phyloP scores from a whole-genome alignment of 2,797 vertebrate species.

The Loriculus beryllinus region DNA sequence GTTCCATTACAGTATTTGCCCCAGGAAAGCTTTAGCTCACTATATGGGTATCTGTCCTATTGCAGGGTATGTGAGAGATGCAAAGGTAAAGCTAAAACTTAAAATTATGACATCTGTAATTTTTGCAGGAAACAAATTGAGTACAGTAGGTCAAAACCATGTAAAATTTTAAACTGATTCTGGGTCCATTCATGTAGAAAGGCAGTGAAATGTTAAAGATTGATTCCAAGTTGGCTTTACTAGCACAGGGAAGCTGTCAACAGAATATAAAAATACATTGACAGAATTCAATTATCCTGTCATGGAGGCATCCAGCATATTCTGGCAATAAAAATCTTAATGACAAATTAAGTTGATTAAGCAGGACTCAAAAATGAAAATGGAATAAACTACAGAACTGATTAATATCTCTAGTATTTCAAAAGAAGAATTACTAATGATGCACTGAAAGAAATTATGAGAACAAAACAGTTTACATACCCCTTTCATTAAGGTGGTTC shows the following conservation, averaged over 20 bases:
- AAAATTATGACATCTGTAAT: not conserved
- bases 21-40: not conserved
- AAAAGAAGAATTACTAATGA: not conserved
- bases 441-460: not conserved
- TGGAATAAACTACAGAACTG: not conserved
- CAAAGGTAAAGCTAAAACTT: not conserved
- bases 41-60: not conserved
- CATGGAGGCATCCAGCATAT: not conserved
- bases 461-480: not conserved
- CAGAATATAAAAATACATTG: not conserved
- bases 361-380: not conserved
- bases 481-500: not conserved
- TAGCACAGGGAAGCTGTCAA: not conserved
- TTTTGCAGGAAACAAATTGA: not conserved
- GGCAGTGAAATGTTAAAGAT: not conserved
- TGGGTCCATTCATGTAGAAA: not conserved
- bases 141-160: not conserved
- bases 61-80: not conserved
- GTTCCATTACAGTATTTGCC: not conserved
- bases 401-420: not conserved
- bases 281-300: conserved; percentile 6
- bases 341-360: conserved; percentile 14
- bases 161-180: not conserved
- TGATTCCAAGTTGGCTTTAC: not conserved
- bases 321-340: not conserved